Evolutionary conservation across 2,888 invertebrate species (phyloP).

Genomic region (Drosophila colorata): DNA sequence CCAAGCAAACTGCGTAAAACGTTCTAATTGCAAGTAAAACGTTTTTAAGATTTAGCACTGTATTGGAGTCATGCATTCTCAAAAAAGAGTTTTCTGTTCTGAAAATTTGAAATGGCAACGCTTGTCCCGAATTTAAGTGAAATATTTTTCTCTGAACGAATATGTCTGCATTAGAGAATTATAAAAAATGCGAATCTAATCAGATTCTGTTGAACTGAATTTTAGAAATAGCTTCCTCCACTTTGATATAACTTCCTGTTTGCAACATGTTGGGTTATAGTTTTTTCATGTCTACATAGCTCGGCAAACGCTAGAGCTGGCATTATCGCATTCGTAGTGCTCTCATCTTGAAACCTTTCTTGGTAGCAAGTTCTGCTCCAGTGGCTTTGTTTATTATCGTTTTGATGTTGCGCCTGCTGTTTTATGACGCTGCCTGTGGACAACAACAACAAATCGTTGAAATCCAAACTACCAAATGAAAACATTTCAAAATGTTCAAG

Average conservation of each 20-base stretch:
- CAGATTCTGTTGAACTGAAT: neutral
- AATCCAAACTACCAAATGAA: conserved; percentile 40
- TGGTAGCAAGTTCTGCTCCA: conserved; percentile 51
- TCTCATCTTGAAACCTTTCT: conserved; percentile 50
- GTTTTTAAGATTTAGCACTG: too few relatives aligned
- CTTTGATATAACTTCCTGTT: conserved; percentile 33
- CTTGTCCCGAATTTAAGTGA: too few relatives aligned
- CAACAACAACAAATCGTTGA: conserved; percentile 28
- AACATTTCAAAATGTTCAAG: conserved; percentile 46
- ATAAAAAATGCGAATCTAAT: neutral
- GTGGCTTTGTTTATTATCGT: conserved; percentile 34
- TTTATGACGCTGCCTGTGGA: conserved; percentile 30
- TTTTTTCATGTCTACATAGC: conserved; percentile 4
- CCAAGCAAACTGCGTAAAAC: too few relatives aligned
- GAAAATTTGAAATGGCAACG: too few relatives aligned
- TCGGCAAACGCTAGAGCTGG: conserved; percentile 17
- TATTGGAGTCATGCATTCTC: too few relatives aligned
- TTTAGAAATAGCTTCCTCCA: conserved; percentile 15
- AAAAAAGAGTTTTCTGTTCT: too few relatives aligned
- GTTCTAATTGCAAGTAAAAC: too few relatives aligned
- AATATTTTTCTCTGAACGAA: too few relatives aligned
- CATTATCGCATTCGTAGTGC: conserved; percentile 15
- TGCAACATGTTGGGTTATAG: conserved; percentile 9
- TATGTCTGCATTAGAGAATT: too few relatives aligned
- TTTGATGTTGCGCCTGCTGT: conserved; percentile 17